Evolutionary conservation across 2,797 vertebrate genomes (phyloP).

Genomic region (Adrianichthys oophorus): DNA sequence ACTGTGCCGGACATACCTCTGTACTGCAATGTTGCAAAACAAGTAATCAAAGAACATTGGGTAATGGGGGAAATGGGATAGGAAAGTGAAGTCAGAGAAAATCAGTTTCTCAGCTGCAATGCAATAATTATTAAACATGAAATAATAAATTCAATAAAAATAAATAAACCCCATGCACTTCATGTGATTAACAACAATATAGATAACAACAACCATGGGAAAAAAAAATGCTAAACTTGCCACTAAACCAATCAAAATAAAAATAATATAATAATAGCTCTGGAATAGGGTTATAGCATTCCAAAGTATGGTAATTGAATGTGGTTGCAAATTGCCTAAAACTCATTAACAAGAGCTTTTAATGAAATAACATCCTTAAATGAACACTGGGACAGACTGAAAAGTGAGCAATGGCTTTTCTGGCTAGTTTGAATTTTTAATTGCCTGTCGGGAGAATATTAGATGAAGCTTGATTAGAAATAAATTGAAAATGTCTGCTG

Average conservation of each 20-base stretch:
- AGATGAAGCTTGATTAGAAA: constrained; percentile 86
- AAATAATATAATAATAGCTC: constrained; percentile 19
- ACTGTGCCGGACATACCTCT: no score
- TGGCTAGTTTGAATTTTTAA: constrained; percentile 83
- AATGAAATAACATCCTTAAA: constrained; percentile 85
- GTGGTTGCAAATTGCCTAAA: constrained; percentile 75
- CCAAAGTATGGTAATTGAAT: constrained; percentile 77
- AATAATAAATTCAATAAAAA: no score
- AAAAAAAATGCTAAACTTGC: not conserved
- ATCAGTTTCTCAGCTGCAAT: no score
- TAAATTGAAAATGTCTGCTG: constrained; percentile 85
- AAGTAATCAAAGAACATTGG: no score
- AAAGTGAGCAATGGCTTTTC: constrained; percentile 84
- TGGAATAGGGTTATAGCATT: constrained; percentile 47
- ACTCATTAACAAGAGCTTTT: constrained; percentile 83
- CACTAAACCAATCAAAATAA: constrained; percentile 4
- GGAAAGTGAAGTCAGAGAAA: no score
- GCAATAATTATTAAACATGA: no score
- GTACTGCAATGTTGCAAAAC: no score
- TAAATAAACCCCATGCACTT: not conserved
- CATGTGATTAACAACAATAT: no score
- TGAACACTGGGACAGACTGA: constrained; percentile 78
- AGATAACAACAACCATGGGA: not conserved
- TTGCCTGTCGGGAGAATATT: constrained; percentile 85
- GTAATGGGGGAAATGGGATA: no score